phyloP scores from a whole-genome alignment of 1,140 invertebrate species.

The Leptinotarsa undecemlineata region DNA sequence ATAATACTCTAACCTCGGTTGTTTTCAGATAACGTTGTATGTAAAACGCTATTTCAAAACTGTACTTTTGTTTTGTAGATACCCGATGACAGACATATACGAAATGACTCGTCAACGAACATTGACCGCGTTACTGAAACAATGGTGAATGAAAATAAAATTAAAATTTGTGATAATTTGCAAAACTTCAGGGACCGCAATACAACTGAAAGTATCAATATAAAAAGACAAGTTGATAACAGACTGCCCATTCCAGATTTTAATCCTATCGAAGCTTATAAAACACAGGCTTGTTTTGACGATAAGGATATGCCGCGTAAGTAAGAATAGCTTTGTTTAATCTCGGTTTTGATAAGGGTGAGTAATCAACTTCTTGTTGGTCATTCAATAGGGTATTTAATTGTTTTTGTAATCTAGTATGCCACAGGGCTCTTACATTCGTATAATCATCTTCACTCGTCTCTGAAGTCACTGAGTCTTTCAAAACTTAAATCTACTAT shows the following conservation, averaged over 20 bases:
- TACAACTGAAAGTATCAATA: conserved; percentile 17
- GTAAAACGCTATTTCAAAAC: too few species aligned
- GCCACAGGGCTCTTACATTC: too few species aligned
- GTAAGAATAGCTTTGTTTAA: background rate
- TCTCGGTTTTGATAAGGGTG: too few species aligned
- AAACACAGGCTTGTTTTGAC: conserved; percentile 2
- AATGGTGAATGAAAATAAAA: conserved; percentile 9
- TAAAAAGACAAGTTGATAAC: conserved; percentile 17
- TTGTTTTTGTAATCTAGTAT: too few species aligned
- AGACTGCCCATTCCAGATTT: conserved; percentile 2
- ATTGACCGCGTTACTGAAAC: conserved; percentile 1
- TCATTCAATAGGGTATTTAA: too few species aligned
- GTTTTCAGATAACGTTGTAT: too few species aligned
- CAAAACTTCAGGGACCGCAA: conserved; percentile 7
- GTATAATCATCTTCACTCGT: too few species aligned
- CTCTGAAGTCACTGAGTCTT: too few species aligned
- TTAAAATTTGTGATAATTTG: conserved; percentile 6
- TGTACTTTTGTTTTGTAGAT: conserved; percentile 25
- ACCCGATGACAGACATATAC: conserved; percentile 31
- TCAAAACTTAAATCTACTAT: too few species aligned
- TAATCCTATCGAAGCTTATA: background rate
- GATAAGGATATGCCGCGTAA: conserved; percentile 22
- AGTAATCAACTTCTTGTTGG: too few species aligned
- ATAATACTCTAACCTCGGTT: too few species aligned
- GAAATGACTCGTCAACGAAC: conserved; percentile 22